Conservation (phyloP, 1,140 invertebrate species). For the Temnothorax curvispinosus region DNA sequence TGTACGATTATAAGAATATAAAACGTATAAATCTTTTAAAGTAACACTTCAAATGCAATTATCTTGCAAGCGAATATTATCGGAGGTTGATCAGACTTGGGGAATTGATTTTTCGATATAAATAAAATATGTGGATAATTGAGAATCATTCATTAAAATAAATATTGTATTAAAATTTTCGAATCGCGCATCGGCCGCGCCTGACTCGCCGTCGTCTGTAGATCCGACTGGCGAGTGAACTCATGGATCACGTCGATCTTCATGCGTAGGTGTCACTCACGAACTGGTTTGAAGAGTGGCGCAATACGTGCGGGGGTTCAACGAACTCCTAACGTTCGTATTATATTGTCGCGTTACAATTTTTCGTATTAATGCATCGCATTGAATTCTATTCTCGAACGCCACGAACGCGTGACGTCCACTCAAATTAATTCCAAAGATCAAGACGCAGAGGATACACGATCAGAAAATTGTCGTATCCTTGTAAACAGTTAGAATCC, state of each 20-base stretch:
- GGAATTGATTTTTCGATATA: neutral
- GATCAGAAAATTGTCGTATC: neutral
- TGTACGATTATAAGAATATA: neutral
- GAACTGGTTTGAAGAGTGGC: constrained; percentile 38
- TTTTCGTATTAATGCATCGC: neutral
- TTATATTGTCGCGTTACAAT: neutral
- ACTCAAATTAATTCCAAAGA: neutral
- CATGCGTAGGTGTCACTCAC: constrained; percentile 48
- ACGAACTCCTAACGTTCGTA: constrained; percentile 29
- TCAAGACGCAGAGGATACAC: neutral
- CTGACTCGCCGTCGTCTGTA: neutral
- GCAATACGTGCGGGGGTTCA: constrained; percentile 50
- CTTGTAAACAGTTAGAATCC: neutral
- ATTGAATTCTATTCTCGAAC: neutral
- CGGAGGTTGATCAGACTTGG: neutral
- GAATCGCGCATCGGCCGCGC: neutral
- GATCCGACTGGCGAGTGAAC: constrained; percentile 11
- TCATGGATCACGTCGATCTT: constrained; percentile 19
- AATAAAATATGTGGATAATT: neutral
- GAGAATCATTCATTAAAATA: neutral
- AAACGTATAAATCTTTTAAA: neutral
- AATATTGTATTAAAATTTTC: neutral
- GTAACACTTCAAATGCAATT: neutral
- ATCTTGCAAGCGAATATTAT: neutral
- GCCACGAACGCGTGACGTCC: neutral